phyloP scores from a whole-genome alignment of 2,888 invertebrate species.

The Epirrhoe alternata region DNA sequence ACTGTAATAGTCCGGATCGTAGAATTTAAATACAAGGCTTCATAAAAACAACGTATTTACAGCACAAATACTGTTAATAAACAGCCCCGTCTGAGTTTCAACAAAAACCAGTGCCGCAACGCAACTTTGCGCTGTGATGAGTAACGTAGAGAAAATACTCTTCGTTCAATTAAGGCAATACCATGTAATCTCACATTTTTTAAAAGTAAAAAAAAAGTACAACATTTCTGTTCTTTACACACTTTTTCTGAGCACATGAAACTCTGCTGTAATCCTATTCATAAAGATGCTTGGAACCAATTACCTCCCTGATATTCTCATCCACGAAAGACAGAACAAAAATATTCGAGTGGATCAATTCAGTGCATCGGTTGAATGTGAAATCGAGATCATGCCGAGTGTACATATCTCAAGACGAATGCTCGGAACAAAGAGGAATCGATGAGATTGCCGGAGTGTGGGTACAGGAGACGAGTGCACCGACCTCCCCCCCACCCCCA shows the following conservation, averaged over 20 bases:
- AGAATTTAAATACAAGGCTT: constrained; percentile 21
- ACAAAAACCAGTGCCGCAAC: constrained; percentile 34
- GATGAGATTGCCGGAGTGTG: constrained; percentile 74
- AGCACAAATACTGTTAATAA: constrained; percentile 33
- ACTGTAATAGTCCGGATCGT: constrained; percentile 1
- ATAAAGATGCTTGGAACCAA: constrained; percentile 16
- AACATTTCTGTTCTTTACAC: not conserved
- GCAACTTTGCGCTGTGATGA: constrained; percentile 34
- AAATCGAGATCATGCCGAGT: constrained; percentile 77
- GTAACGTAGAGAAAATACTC: constrained; percentile 30
- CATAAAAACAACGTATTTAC: constrained; percentile 30
- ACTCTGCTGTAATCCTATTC: constrained; percentile 11
- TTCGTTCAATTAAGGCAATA: constrained; percentile 10
- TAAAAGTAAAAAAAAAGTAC: too few relatives aligned
- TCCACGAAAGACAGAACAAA: constrained; percentile 34
- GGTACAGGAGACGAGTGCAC: constrained; percentile 73
- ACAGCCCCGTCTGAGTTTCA: constrained; percentile 23
- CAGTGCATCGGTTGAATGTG: constrained; percentile 65
- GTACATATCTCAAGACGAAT: constrained; percentile 79
- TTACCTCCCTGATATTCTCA: constrained; percentile 22
- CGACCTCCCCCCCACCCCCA: constrained; percentile 75
- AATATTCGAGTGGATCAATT: constrained; percentile 58
- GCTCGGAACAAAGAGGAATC: constrained; percentile 82
- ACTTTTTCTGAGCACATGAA: constrained; percentile 4
- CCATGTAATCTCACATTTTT: too few relatives aligned